Base-by-base conservation (phyloP, 37 sponge, comb jelly and placozoan species). In the Haliclona indistincta region DNA sequence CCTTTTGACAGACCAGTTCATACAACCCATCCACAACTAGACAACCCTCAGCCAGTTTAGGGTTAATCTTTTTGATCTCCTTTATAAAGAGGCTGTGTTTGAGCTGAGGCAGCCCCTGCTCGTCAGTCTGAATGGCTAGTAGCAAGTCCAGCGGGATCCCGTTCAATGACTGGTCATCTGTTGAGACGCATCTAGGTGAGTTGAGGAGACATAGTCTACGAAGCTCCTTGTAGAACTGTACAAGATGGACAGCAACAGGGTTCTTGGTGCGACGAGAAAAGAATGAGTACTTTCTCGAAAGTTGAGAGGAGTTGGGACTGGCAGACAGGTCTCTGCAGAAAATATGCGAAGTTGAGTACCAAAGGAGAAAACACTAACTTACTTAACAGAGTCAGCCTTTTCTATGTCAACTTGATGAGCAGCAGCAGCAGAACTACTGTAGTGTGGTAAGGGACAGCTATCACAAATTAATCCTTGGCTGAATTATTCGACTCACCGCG, bases 1-100 rank as follows among this genome's bases (percentile, higher is more conserved):
- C 5, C 56, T 43, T 38, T 19, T 60, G 54, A 3, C 37, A 54
- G 11, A 73, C 53, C 74, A 73, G 1, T 38, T 73, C 60, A 60
- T 56, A 73, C 22, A 73, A 55, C 23, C 74, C 74, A 28, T 73
- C 74, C 20, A 73, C 74, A 8, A 73, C 54, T 19, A 73, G 58
- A 22, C 53, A 56, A 20, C 74, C 74, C 15, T 73, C 74, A 11
- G 25, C 23, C 1, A 73, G 61, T 1, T 13, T 2, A 3, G 74
- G 74, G 35, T 73, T 73, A 30, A 73, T 38, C 40, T 60, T 47
- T 38, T 38, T 38, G 34, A 73, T 58, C 74, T 73, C 74, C 13
- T 38, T 73, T 22, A 73, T 37, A 41, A 33, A 73, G 25, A 73
- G 61, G 1, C 17, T 7, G 34, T 55, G 56, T 22, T 52, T 38